These are phyloP conservation scores for Ennomos quercinarius DNA, from an alignment of 2,888 invertebrate genomes.

Conservation along the genomic window DNA sequence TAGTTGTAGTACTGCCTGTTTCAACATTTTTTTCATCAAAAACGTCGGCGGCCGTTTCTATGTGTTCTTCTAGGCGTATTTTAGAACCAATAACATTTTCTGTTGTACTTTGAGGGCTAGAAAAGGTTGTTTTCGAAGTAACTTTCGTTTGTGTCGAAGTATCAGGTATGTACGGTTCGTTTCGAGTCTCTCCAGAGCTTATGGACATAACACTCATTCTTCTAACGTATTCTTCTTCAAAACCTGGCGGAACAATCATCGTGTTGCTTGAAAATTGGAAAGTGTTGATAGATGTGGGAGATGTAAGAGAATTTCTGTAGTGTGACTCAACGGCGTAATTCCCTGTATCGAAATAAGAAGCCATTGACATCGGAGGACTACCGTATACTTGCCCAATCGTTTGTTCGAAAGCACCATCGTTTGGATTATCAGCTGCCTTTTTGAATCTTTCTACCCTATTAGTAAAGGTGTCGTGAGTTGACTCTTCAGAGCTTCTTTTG, in stretches of 20 bases:
- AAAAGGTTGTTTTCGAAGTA: slow-evolving; percentile 45
- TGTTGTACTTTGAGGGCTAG: slow-evolving; percentile 22
- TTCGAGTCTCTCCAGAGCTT: slow-evolving; percentile 27
- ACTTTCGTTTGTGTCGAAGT: slow-evolving; percentile 58
- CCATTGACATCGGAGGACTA: slow-evolving; percentile 63
- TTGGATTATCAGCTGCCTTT: slow-evolving; percentile 34
- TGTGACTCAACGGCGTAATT: slow-evolving; percentile 77
- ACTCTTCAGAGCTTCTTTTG: slow-evolving; percentile 55
- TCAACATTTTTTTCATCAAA: slow-evolving; percentile 2
- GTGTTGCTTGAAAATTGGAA: slow-evolving; percentile 26
- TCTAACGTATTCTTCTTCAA: slow-evolving; percentile 65
- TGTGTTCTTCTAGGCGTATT: slow-evolving; percentile 12
- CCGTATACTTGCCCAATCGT: slow-evolving; percentile 17
- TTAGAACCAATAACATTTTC: slow-evolving; percentile 18
- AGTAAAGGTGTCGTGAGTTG: slow-evolving; percentile 66
- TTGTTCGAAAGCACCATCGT: slow-evolving; percentile 17
- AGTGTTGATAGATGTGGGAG: slow-evolving; percentile 45
- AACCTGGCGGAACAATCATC: slow-evolving; percentile 67
- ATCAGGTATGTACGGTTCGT: slow-evolving; percentile 50
- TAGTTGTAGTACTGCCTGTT: neutral
- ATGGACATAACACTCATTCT: slow-evolving; percentile 36
- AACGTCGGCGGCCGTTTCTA: slow-evolving; percentile 2
- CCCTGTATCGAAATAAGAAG: slow-evolving; percentile 79
- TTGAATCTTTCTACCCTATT: slow-evolving; percentile 73
- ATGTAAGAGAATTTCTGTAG: slow-evolving; percentile 64